Percentiles rank a stretch among this genome's conserved stretches.
These are phyloP conservation scores for Poecilus cupreus DNA, from an alignment of 2,888 invertebrate genomes.

Conservation along the genomic window DNA sequence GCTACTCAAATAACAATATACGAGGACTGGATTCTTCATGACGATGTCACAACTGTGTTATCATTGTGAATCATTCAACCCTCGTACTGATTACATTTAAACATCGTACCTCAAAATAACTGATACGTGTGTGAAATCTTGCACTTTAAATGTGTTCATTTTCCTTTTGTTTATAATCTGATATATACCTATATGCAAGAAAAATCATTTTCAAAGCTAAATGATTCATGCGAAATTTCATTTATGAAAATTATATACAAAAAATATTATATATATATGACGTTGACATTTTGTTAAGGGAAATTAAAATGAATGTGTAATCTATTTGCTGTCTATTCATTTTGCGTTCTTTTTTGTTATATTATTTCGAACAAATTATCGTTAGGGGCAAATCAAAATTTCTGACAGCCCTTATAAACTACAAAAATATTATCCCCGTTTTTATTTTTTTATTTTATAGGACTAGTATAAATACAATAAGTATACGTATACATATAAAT, in stretches of 20 bases:
- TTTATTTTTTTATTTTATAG: slow-evolving; percentile 20
- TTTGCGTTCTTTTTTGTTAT: background rate
- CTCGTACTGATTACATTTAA: slow-evolving; percentile 8
- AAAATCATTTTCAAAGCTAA: slow-evolving; percentile 38
- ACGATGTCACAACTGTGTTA: background rate
- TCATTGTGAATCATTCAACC: background rate
- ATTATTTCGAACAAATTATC: background rate
- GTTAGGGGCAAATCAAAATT: slow-evolving; percentile 4
- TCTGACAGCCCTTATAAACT: background rate
- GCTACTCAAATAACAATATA: background rate
- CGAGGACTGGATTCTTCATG: slow-evolving; percentile 5
- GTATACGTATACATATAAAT: slow-evolving; percentile 17
- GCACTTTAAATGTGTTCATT: slow-evolving; percentile 49
- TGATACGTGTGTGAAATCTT: slow-evolving; percentile 55
- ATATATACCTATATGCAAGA: slow-evolving; percentile 24
- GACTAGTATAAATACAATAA: background rate
- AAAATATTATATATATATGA: slow-evolving; percentile 54
- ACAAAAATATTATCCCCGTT: background rate
- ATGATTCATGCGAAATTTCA: slow-evolving; percentile 49
- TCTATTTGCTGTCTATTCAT: slow-evolving; percentile 40
- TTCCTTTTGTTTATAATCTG: slow-evolving; percentile 26
- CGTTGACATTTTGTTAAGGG: slow-evolving; percentile 58
- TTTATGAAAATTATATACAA: slow-evolving; percentile 57
- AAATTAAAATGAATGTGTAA: slow-evolving; percentile 59
- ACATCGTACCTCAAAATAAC: slow-evolving; percentile 32